Percentiles rank a stretch among this genome's conserved stretches.
Conservation (phyloP, 2,113 vertebrate species). For the Gyps fulvus region DNA sequence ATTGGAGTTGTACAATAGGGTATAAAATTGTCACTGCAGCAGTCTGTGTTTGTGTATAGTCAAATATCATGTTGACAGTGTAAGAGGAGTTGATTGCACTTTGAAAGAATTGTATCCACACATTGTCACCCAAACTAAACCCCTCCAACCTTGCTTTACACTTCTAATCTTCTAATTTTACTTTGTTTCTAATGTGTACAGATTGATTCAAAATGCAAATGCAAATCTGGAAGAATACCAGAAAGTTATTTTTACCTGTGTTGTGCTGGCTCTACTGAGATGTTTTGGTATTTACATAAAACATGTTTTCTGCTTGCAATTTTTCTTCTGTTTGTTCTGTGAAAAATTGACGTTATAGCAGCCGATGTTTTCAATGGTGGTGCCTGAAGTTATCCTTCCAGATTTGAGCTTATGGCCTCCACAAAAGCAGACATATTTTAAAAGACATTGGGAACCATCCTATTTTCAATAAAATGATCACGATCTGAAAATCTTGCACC, state of each 20-base stretch:
- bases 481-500: background rate
- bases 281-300: constrained; percentile 27
- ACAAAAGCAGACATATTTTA: background rate
- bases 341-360: background rate
- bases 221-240: background rate
- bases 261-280: background rate
- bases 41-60: background rate
- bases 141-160: background rate
- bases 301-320: background rate
- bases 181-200: background rate
- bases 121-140: background rate
- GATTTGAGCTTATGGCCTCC: background rate
- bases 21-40: constrained; percentile 61
- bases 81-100: constrained; percentile 43
- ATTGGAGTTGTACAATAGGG: constrained; percentile 40
- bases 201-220: background rate
- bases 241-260: constrained; percentile 17
- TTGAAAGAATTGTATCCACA: constrained; percentile 18
- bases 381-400: background rate
- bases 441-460: background rate
- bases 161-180: background rate
- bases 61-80: constrained; percentile 57
- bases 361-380: background rate
- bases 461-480: background rate
- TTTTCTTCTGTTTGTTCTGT: background rate